Base-by-base conservation (phyloP, 1,140 invertebrate genomes). In the Ctenoplectra terminalis region DNA sequence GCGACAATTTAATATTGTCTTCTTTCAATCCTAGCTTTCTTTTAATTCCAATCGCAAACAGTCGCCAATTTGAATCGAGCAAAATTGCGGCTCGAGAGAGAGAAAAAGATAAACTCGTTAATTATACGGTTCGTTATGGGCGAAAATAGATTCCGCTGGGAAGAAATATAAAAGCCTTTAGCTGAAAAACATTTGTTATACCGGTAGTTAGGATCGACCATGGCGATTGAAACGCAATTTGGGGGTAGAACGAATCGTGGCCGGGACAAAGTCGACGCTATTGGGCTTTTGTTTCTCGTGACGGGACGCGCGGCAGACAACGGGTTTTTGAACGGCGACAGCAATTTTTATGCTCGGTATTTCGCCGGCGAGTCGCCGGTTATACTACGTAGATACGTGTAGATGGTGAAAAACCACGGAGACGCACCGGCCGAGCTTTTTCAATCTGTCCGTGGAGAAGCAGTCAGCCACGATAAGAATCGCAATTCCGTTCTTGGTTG, bases 401-500 rank as follows among this genome's bases (percentile, higher is more conserved):
- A 17, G 8, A 0, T 43, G 34, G 37, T 54, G 63, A 60, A 81
- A n/a, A 76, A 79, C 81, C 69, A 69, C 70, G 61, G 43, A 58
- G 52, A 52, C 71, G 48, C 20, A 46, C 20, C 48, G 46, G 15
- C 26, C 29, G 61, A 77, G 69, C 52, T 84, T 85, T 87, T 84
- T 87, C 88, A 87, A 88, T 85, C 82, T 76, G 76, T 83, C 66
- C 60, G 80, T 69, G 63, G 73, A 66, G 70, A 83, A 75, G 75
- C 74, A 75, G 43, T 72, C 80, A 26, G 80, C 69, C 46, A 34
- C 76, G 87, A 88, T 88, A 88, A 88, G 81, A 81, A 82, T 84
- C 83, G 78, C 87, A 86, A 84, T 82, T 87, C 79, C 75, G 56
- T 71, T 79, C 60, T 78, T 73, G 43, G 63, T 84, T 72, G 78